A percentile compares a stretch with the other conserved stretches of the same genome.
These are phyloP conservation scores for Euproctis similis DNA, from an alignment of 2,888 invertebrate species.

Conservation along the genomic window DNA sequence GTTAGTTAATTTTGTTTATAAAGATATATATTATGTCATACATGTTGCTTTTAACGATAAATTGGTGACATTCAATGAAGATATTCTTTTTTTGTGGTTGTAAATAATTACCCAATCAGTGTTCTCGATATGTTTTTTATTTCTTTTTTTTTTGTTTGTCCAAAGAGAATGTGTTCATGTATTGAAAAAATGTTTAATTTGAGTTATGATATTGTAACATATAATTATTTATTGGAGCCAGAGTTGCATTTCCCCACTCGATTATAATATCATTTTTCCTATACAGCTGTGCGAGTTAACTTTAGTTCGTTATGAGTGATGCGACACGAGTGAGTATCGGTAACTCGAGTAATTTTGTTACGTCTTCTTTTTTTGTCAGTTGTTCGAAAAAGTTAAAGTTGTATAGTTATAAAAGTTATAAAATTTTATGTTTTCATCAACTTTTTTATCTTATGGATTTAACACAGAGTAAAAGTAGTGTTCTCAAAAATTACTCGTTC, in stretches of 20 bases:
- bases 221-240: slow-evolving; percentile 62
- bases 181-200: slow-evolving; percentile 43
- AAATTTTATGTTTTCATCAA: no score
- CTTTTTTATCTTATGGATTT: no score
- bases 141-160: slow-evolving; percentile 47
- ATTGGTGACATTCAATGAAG: slow-evolving; percentile 39
- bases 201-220: slow-evolving; percentile 57
- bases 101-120: slow-evolving; percentile 42
- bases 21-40: slow-evolving; percentile 2
- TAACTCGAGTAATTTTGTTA: no score
- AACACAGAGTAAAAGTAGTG: no score
- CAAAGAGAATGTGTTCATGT: slow-evolving; percentile 74
- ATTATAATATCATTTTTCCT: slow-evolving; percentile 25
- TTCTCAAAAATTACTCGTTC: no score
- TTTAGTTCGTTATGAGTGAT: no score
- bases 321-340: no score
- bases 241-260: slow-evolving; percentile 64
- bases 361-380: no score
- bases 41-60: slow-evolving; percentile 7
- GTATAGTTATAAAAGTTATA: no score
- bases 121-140: slow-evolving; percentile 43
- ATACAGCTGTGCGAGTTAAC: no score
- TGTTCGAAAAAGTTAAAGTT: no score
- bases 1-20: slow-evolving; percentile 13
- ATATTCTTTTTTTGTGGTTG: slow-evolving; percentile 22